A percentile compares a stretch with the other conserved stretches of the same genome.
phyloP scores from a whole-genome alignment of 2,888 invertebrate genomes.

The Cataglyphis altisquamis region DNA sequence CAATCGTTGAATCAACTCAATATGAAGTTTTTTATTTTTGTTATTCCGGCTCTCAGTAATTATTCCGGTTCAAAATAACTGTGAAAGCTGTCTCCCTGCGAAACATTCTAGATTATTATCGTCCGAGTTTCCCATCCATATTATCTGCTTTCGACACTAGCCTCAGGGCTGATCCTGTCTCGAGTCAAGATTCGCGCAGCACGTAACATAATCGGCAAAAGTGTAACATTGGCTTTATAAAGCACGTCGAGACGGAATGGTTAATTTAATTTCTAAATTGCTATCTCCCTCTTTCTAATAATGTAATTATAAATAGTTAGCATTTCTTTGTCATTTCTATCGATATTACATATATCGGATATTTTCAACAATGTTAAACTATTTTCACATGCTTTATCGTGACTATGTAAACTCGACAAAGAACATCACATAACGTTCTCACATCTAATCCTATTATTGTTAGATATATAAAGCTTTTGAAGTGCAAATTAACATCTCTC shows the following conservation, averaged over 20 bases:
- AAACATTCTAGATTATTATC: constrained; percentile 49
- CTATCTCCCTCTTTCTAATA: neutral
- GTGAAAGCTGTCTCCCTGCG: constrained; percentile 10
- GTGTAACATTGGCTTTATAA: constrained; percentile 10
- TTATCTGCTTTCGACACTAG: constrained; percentile 53
- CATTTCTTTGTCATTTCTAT: constrained; percentile 7
- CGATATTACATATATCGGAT: neutral
- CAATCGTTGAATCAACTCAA: constrained; percentile 21
- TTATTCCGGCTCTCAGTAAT: constrained; percentile 13
- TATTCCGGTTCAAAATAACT: constrained; percentile 26
- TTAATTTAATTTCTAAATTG: constrained; percentile 28
- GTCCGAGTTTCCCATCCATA: constrained; percentile 39
- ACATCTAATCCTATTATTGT: neutral
- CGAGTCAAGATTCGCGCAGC: constrained; percentile 41
- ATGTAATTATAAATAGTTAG: neutral
- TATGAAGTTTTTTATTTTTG: constrained; percentile 25
- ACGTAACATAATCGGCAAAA: constrained; percentile 45
- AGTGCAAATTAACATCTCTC: constrained; percentile 20
- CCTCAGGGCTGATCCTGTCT: constrained; percentile 50
- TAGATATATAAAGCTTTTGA: neutral
- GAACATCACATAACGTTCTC: neutral
- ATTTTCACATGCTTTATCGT: neutral
- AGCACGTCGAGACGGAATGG: neutral
- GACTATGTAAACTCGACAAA: neutral
- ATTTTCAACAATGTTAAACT: neutral